phyloP scores from a whole-genome alignment of 2,888 invertebrate genomes.

The Meghimatium bilineatum region DNA sequence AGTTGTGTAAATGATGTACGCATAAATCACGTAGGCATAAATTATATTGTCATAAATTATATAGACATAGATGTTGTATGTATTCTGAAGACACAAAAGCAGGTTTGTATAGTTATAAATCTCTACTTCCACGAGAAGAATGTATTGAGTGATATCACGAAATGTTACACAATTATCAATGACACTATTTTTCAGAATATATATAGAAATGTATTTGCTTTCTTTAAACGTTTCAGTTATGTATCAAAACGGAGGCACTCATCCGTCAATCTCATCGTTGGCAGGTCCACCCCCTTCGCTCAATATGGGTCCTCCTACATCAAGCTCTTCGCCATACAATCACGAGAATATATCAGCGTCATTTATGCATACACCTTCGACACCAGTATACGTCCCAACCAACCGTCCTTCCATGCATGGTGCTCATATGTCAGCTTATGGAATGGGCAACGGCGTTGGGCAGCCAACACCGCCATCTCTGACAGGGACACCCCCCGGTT shows the following conservation, averaged over 20 bases:
- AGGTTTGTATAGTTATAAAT: too few species aligned
- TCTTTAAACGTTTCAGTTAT: background rate
- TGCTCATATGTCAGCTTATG: conserved; percentile 41
- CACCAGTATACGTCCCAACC: conserved; percentile 70
- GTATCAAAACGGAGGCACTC: conserved; percentile 35
- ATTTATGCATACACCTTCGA: conserved; percentile 52
- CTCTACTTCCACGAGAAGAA: too few species aligned
- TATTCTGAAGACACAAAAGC: too few species aligned
- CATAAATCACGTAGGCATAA: too few species aligned
- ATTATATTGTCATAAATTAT: too few species aligned
- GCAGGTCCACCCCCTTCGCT: conserved; percentile 5
- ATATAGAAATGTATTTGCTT: too few species aligned
- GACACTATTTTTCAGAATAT: too few species aligned
- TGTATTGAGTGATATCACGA: too few species aligned
- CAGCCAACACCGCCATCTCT: conserved; percentile 39
- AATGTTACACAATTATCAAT: too few species aligned
- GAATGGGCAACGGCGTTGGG: conserved; percentile 30
- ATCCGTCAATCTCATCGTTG: conserved; percentile 23
- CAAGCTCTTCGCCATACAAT: conserved; percentile 43
- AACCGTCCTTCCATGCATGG: conserved; percentile 62
- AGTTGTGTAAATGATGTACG: too few species aligned
- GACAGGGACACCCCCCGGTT: conserved; percentile 50
- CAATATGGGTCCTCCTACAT: conserved; percentile 31
- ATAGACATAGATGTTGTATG: too few species aligned
- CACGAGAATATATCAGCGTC: conserved; percentile 50